phyloP scores from a whole-genome alignment of 2,113 vertebrate species.

The Odocoileus hemionus region DNA sequence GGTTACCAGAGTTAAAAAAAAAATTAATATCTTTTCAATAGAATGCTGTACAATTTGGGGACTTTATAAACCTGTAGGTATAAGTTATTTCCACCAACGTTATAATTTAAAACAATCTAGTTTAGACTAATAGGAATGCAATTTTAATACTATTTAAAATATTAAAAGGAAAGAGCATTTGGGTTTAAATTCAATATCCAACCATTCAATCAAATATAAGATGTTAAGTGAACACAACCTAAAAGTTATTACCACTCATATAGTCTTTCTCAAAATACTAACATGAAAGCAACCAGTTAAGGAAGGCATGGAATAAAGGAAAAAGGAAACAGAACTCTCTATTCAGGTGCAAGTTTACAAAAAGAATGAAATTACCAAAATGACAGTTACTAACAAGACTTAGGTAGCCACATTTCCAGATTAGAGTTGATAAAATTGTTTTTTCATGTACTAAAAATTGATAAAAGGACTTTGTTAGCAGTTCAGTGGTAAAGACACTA shows the following conservation, averaged over 20 bases:
- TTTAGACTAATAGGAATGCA: not conserved
- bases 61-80: not conserved
- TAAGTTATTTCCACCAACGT: not conserved
- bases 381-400: not conserved
- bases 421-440: not conserved
- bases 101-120: not conserved
- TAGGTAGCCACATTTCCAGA: rapidly evolving
- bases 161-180: not conserved
- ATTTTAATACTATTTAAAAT: not conserved
- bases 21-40: not conserved
- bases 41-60: not conserved
- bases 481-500: not conserved
- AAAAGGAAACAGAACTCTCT: not conserved
- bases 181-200: not conserved
- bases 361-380: not conserved
- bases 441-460: not conserved
- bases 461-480: not conserved
- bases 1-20: not conserved
- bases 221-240: not conserved
- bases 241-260: not conserved
- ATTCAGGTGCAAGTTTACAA: not conserved
- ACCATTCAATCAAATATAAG: not conserved
- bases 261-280: not conserved
- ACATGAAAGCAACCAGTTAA: not conserved
- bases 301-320: not conserved